Evolutionary conservation across 2,113 vertebrate species (phyloP).

Genomic region (Petroica traversi): DNA sequence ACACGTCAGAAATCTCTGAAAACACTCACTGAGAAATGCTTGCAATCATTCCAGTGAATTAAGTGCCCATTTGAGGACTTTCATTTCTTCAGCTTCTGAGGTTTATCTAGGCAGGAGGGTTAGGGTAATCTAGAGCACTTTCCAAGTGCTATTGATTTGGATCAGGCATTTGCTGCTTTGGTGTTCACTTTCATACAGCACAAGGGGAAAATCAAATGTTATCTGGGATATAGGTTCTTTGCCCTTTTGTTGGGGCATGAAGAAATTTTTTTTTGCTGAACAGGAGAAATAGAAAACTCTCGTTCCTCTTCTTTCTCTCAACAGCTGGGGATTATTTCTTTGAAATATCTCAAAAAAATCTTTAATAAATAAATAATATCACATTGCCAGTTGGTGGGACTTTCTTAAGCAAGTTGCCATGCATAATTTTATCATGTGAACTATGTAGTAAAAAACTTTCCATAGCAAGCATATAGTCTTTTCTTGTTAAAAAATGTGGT

Average conservation of each 20-base stretch:
- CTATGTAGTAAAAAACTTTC: not conserved
- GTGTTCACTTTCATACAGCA: not conserved
- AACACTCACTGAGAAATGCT: fast-evolving
- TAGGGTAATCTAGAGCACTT: not conserved
- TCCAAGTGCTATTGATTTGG: not conserved
- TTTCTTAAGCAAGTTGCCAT: not conserved
- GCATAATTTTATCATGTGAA: not conserved
- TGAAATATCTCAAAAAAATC: not conserved
- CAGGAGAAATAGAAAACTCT: not conserved
- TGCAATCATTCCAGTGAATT: not conserved
- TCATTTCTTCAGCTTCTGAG: not conserved
- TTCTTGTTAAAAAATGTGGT: not conserved
- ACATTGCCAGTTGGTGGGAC: not conserved
- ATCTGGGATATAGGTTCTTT: not conserved
- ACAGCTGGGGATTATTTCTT: not conserved
- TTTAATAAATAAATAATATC: not conserved
- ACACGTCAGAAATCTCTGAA: not conserved
- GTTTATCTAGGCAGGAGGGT: not conserved
- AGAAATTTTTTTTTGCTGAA: not conserved
- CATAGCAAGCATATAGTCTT: not conserved
- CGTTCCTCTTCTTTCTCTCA: not conserved
- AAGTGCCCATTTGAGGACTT: not conserved
- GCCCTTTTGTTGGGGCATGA: not conserved
- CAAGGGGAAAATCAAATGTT: not conserved
- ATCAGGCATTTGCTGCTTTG: not conserved